Percentiles rank a stretch among this genome's conserved stretches.
Evolutionary conservation across 1,140 invertebrate genomes (phyloP).

Genomic region (Hyphantria cunea): DNA sequence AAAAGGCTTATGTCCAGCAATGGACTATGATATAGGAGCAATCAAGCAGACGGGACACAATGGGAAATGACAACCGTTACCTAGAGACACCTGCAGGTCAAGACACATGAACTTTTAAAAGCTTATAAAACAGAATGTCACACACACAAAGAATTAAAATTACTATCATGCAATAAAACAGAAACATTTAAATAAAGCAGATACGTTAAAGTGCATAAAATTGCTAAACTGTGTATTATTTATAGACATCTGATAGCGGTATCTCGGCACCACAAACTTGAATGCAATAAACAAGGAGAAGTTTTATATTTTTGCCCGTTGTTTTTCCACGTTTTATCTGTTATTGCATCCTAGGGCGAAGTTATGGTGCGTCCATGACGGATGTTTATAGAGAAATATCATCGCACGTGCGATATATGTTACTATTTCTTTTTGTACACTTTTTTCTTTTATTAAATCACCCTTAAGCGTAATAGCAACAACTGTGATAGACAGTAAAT

Average conservation of each 20-base stretch:
- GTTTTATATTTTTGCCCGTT: constrained; percentile 48
- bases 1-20: too few relatives aligned
- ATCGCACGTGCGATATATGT: constrained; percentile 43
- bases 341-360: constrained; percentile 52
- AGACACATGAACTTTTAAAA: too few relatives aligned
- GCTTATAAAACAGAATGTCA: too few relatives aligned
- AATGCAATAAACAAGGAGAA: constrained; percentile 53
- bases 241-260: constrained; percentile 56
- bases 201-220: constrained; percentile 51
- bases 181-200: too few relatives aligned
- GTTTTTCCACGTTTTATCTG: constrained; percentile 56
- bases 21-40: too few relatives aligned
- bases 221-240: constrained; percentile 52
- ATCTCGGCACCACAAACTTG: constrained; percentile 43
- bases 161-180: too few relatives aligned
- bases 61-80: too few relatives aligned
- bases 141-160: too few relatives aligned
- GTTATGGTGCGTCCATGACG: constrained; percentile 45
- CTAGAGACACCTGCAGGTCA: too few relatives aligned
- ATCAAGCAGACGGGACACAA: too few relatives aligned
- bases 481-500: constrained; percentile 1
- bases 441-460: constrained; percentile 18
- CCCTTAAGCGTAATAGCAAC: constrained; percentile 4
- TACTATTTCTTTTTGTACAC: constrained; percentile 24
- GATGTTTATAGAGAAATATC: constrained; percentile 44